Base-by-base conservation (phyloP, 2,113 vertebrate genomes). In the Cheilinus undulatus region DNA sequence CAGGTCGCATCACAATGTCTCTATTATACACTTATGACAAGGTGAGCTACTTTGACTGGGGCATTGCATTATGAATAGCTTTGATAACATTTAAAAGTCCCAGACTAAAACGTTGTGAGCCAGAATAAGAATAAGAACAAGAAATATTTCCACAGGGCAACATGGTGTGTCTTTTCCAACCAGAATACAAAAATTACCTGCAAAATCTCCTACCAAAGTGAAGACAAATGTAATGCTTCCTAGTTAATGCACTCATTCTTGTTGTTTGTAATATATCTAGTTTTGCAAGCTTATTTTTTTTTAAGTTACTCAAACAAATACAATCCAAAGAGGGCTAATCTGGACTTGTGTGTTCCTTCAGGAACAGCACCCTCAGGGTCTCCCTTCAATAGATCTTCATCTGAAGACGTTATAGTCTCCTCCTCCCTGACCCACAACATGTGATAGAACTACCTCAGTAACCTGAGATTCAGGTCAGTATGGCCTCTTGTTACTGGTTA, bases 11-110 rank as follows among this genome's bases (percentile, higher is more conserved):
- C 69, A 60, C 69, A 69, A 30, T 65, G 14, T 46, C 27, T 87
- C 62, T 56, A 72, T 83, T 67, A 57, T n/a, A 76, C 56, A 72
- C 59, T 70, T 36, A 52, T 50, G 70, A 81, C 57, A 73, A 82
- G 49, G 45, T 43, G 15, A 57, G 36, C 5, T 45, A 51, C 27
- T 65, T 64, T 40, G 56, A 80, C 48, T 49, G 58, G 52, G 38
- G 49, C 46, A 51, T 50, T 66, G 42, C 27, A 49, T 57, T 62
- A 20, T 59, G 63, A 57, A 50, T 61, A 74, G 60, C 58, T 76
- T 67, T 85, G 38, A 70, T 59, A 78, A 56, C 26, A 60, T 67
- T 48, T 42, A 32, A 69, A 75, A 84, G 59, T 56, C 53, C 14
- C 65, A 46, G 24, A 58, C 23, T 19, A 22, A 32, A 36, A 66